These are phyloP conservation scores for Spea multiplicata DNA, from an alignment of 2,113 vertebrate species.

Conservation along the genomic window DNA sequence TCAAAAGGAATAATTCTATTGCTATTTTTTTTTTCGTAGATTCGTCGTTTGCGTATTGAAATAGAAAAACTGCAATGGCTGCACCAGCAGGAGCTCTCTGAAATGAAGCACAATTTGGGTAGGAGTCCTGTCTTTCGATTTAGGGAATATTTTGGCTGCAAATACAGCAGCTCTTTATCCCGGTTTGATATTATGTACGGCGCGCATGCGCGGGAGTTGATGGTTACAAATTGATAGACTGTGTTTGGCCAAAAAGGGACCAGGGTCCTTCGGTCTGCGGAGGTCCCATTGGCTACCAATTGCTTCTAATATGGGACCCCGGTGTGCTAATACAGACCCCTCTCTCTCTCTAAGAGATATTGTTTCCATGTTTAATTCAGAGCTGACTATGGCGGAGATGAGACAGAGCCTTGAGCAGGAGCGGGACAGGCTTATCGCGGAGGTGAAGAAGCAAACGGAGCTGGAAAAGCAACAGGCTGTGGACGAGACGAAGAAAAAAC, in stretches of 20 bases:
- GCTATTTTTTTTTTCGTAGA: slow-evolving; percentile 62
- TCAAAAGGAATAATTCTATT: background rate
- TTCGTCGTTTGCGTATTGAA: slow-evolving; percentile 91
- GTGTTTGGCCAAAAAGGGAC: no score
- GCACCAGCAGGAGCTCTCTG: slow-evolving; percentile 92
- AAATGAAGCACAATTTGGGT: slow-evolving; percentile 98
- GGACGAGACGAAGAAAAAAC: slow-evolving; percentile 97
- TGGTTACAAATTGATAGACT: no score
- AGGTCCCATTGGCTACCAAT: no score
- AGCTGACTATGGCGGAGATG: slow-evolving; percentile 98
- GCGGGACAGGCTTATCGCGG: slow-evolving; percentile 83
- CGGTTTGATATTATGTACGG: no score
- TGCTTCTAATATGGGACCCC: no score
- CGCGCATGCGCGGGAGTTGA: no score
- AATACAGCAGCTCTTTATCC: no score
- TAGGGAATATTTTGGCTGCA: no score
- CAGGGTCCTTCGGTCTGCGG: no score
- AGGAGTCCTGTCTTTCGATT: slow-evolving; percentile 33
- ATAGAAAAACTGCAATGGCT: slow-evolving; percentile 97
- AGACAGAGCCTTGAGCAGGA: slow-evolving; percentile 96
- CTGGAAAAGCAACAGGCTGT: slow-evolving; percentile 90
- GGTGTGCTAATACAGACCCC: no score
- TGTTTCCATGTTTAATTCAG: slow-evolving; percentile 56
- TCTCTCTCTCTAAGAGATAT: no score
- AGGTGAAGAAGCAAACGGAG: slow-evolving; percentile 94